These are phyloP conservation scores for Eupithecia pulchellata DNA, from an alignment of 2,888 invertebrate species.

Conservation along the genomic window DNA sequence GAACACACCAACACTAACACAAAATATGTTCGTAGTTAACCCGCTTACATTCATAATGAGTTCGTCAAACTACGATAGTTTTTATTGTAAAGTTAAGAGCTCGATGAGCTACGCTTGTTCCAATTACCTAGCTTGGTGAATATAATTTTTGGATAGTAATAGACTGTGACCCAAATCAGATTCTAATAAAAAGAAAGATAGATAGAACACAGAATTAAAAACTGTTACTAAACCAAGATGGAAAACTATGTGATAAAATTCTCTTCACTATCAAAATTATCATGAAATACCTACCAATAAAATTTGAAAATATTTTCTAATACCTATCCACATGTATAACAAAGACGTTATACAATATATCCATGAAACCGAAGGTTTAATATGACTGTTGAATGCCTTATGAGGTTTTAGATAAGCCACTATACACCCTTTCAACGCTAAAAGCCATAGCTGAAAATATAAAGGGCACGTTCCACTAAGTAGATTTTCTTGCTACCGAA, in stretches of 20 bases:
- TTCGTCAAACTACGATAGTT: too few relatives aligned
- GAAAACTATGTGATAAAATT: background rate
- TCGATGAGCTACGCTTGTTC: too few relatives aligned
- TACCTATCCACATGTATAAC: background rate
- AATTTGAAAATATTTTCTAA: background rate
- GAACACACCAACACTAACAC: too few relatives aligned
- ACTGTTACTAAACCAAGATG: background rate
- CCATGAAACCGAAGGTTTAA: constrained; percentile 13
- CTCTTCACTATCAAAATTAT: background rate
- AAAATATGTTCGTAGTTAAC: too few relatives aligned
- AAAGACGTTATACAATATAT: background rate
- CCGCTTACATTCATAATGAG: too few relatives aligned
- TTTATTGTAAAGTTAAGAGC: too few relatives aligned
- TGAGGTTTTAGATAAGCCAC: constrained; percentile 33
- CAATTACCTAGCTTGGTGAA: too few relatives aligned
- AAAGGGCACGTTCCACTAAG: constrained; percentile 33
- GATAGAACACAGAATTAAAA: too few relatives aligned
- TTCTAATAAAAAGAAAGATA: too few relatives aligned
- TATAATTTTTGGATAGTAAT: too few relatives aligned
- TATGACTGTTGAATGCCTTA: constrained; percentile 31
- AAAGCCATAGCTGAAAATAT: constrained; percentile 31
- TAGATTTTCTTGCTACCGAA: constrained; percentile 27
- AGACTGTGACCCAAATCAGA: too few relatives aligned
- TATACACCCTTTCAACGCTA: constrained; percentile 28
- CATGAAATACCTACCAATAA: too few relatives aligned